Evolutionary conservation across 30 jellyfish, hydroid and myxozoan genomes (phyloP), one percentile per base, ranked within the genome.

Genomic region (Pseudorhiza aurosa): DNA sequence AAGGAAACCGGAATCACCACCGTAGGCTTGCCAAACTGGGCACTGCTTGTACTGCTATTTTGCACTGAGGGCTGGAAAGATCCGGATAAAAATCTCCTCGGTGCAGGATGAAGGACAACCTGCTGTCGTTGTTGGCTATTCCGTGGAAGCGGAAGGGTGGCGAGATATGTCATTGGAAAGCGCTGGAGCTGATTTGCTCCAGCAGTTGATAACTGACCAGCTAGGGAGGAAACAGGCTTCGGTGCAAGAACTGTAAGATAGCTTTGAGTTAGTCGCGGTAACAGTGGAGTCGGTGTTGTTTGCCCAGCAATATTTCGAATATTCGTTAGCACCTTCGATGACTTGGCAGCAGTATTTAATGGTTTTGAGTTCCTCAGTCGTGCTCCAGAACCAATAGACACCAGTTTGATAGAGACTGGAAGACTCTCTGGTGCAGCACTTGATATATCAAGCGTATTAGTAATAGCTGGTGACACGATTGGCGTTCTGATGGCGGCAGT

Each of bases 261-360:
- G 15, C 91, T 64, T 21, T 80, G 91, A 0, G 84, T 80, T 26
- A 84, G 91, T 36, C 79, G 10, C 15, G 91, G 91, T 45, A 65
- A 46, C 2, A 80, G 69, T 1, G 83, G 91, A 4, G 74, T 40
- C 63, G 49, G 91, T 30, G n/a, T 27, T 15, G 82, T 19, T n/a
- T 29, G 82, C 4, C 15, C 63, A 0, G 78, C 24, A 67, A 47
- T 31, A 26, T 64, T 39, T 32, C 36, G 24, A 2, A 47, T 27
- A 30, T 74, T 45, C 51, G 64, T 8, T 10, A 50, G 29, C 8
- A 27, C 27, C 11, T 33, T n/a, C 26, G 81, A 47, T 1, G 83
- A 8, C 18, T 50, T 65, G 0, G 91, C 72, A 2, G 51, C 58
- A 8, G 91, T 64, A 22, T 27, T 80, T 25, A 51, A n/a, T 18